These are phyloP conservation scores for Oeneis ivallda DNA, from an alignment of 2,888 invertebrate genomes.

Conservation along the genomic window DNA sequence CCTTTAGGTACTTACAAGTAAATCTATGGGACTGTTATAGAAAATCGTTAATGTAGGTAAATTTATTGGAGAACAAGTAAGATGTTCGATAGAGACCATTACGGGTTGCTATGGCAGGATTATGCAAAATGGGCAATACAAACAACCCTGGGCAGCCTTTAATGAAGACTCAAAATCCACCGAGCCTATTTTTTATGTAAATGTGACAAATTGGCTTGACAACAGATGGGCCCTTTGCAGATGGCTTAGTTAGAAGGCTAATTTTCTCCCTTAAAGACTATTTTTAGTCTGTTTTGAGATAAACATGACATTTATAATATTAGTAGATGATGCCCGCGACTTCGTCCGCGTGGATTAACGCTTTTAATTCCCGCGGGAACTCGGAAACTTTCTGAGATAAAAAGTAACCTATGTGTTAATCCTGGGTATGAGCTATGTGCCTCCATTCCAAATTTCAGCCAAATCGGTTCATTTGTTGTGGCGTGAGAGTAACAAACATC, in stretches of 20 bases:
- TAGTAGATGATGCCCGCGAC: too few species aligned
- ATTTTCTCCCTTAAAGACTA: background rate
- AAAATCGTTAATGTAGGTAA: background rate
- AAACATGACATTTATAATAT: too few species aligned
- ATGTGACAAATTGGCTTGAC: slow-evolving; percentile 1
- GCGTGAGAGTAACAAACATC: too few species aligned
- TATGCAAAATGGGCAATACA: slow-evolving; percentile 11
- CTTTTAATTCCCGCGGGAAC: too few species aligned
- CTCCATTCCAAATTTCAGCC: too few species aligned
- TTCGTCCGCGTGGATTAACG: too few species aligned
- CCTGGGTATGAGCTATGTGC: too few species aligned
- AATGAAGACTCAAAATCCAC: slow-evolving; percentile 12
- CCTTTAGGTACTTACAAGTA: too few species aligned
- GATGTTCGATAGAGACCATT: slow-evolving; percentile 8
- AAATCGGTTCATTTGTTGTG: too few species aligned
- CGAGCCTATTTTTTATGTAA: slow-evolving; percentile 12
- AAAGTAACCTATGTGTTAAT: too few species aligned
- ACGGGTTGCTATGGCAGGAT: slow-evolving; percentile 1
- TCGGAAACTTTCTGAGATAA: too few species aligned
- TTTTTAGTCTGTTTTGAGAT: background rate
- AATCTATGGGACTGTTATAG: background rate
- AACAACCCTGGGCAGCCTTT: background rate
- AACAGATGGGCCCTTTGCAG: background rate
- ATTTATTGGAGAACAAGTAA: slow-evolving; percentile 5
- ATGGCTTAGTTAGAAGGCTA: background rate